Evolutionary conservation across 2,888 invertebrate species (phyloP).

Genomic region (Athripsodes cinereus): DNA sequence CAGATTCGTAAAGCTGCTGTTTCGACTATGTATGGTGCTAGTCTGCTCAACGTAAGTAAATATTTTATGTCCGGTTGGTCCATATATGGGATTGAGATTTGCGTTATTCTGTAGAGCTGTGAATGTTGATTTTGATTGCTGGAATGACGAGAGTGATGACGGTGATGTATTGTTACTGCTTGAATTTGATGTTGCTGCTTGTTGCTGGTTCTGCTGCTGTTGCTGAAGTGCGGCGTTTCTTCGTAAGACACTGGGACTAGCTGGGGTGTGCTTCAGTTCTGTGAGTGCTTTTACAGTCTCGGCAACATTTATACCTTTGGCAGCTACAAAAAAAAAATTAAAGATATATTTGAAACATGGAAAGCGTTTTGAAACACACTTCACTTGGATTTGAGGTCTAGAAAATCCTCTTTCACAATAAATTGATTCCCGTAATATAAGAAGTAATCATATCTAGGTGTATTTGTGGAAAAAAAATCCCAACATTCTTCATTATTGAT

Average conservation of each 20-base stretch:
- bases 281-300: conserved; percentile 83
- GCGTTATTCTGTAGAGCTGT: conserved; percentile 36
- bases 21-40: conserved; percentile 21
- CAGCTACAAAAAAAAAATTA: conserved; percentile 32
- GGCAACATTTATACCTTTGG: conserved; percentile 62
- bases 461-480: too few species aligned
- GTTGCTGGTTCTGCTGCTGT: conserved; percentile 27
- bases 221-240: conserved; percentile 37
- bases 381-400: too few species aligned
- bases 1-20: conserved; percentile 20
- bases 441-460: too few species aligned
- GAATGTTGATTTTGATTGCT: conserved; percentile 39
- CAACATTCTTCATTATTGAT: too few species aligned
- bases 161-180: conserved; percentile 29
- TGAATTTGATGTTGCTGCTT: conserved; percentile 8
- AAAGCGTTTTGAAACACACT: too few species aligned
- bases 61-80: conserved; percentile 35
- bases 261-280: conserved; percentile 79
- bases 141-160: conserved; percentile 38
- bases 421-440: too few species aligned
- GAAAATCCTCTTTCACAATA: too few species aligned
- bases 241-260: conserved; percentile 71
- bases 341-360: background rate
- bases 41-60: conserved; percentile 23
- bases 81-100: conserved; percentile 47